These are phyloP conservation scores for Donacobius atricapilla DNA, from an alignment of 2,113 vertebrate species.

Conservation along the genomic window DNA sequence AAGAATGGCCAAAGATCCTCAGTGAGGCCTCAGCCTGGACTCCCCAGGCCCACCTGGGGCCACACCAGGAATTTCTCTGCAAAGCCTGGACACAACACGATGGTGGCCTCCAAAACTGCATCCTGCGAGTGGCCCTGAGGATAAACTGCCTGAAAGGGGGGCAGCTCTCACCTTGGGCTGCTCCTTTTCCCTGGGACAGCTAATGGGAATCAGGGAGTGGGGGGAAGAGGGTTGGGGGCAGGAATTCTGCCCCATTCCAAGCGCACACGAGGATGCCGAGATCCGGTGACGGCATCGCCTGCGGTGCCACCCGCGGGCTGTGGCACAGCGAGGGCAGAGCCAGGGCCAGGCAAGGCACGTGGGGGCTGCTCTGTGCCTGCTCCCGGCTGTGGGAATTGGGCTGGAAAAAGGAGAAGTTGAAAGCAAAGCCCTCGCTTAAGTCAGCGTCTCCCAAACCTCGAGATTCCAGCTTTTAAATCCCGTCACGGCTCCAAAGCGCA, in stretches of 20 bases:
- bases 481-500: background rate
- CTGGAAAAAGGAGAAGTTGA: background rate
- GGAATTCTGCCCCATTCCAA: background rate
- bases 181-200: background rate
- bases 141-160: background rate
- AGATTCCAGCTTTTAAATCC: background rate
- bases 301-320: rapidly evolving
- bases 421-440: background rate
- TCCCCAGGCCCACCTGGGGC: background rate
- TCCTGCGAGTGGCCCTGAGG: rapidly evolving
- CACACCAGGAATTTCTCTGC: background rate
- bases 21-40: rapidly evolving
- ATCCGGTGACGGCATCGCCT: background rate
- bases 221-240: background rate
- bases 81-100: rapidly evolving
- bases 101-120: rapidly evolving
- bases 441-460: background rate
- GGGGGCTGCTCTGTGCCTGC: background rate
- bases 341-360: rapidly evolving
- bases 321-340: background rate
- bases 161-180: background rate
- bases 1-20: background rate
- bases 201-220: rapidly evolving
- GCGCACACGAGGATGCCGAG: rapidly evolving
- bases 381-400: background rate